These are phyloP conservation scores for Lithophane leautieri DNA, from an alignment of 2,888 invertebrate species.

Conservation along the genomic window DNA sequence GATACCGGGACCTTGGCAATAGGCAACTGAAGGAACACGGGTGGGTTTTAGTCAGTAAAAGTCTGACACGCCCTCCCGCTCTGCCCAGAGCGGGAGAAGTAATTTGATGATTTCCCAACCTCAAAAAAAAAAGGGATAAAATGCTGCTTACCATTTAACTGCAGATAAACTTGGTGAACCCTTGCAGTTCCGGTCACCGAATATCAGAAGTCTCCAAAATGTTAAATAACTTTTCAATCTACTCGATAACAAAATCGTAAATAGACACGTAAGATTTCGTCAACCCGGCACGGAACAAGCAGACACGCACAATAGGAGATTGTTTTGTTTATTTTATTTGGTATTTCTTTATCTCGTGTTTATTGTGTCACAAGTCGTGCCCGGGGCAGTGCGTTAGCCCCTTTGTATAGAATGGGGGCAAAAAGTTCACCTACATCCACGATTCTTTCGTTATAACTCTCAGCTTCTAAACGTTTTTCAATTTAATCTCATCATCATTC, in stretches of 20 bases:
- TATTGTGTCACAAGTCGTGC: slow-evolving; percentile 36
- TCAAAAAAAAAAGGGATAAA: too few relatives aligned
- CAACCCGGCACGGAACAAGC: slow-evolving; percentile 19
- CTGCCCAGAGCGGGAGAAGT: too few relatives aligned
- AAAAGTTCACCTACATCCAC: slow-evolving; percentile 6
- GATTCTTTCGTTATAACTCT: background rate
- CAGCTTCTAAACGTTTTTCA: background rate
- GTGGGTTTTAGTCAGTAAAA: too few relatives aligned
- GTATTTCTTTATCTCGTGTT: slow-evolving; percentile 21
- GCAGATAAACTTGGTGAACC: background rate
- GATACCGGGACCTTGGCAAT: too few relatives aligned
- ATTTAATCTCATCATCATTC: background rate
- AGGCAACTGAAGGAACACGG: too few relatives aligned
- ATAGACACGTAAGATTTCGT: slow-evolving; percentile 55
- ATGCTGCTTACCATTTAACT: background rate
- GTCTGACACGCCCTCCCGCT: too few relatives aligned
- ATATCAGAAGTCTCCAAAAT: background rate
- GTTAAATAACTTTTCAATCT: slow-evolving; percentile 40
- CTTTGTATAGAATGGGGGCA: slow-evolving; percentile 3
- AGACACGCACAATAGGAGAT: slow-evolving; percentile 38
- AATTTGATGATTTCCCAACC: too few relatives aligned
- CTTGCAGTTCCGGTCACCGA: slow-evolving; percentile 10
- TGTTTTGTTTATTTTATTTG: slow-evolving; percentile 23
- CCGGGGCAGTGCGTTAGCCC: slow-evolving; percentile 8
- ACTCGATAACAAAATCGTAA: slow-evolving; percentile 21